A percentile compares a stretch with the other conserved stretches of the same genome.
These are phyloP conservation scores for Cettia cetti DNA, from an alignment of 2,113 vertebrate species.

Conservation along the genomic window DNA sequence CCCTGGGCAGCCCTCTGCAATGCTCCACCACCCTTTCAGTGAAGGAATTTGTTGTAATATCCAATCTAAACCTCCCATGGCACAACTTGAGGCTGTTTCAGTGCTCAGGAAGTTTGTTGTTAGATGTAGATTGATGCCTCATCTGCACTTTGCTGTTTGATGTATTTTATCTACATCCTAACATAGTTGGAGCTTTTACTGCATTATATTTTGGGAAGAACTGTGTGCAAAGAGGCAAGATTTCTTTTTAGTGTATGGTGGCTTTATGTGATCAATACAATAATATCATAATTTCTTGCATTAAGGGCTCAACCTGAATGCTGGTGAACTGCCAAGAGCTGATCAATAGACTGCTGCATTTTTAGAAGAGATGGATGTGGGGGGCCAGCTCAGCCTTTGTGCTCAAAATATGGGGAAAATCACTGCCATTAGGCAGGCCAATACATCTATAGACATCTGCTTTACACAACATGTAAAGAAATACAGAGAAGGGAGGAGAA, in stretches of 20 bases:
- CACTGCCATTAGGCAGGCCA: neutral
- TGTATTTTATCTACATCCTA: neutral
- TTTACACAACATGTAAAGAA: neutral
- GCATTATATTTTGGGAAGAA: neutral
- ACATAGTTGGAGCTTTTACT: neutral
- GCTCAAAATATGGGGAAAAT: neutral
- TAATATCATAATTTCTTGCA: neutral
- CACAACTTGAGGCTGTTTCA: neutral
- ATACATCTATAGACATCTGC: neutral
- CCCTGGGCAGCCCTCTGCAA: neutral
- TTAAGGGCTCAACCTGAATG: neutral
- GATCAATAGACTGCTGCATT: neutral
- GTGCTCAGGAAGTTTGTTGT: neutral
- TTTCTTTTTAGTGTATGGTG: neutral
- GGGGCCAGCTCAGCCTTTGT: neutral
- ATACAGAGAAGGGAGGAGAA: neutral
- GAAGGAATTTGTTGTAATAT: neutral
- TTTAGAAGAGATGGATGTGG: neutral
- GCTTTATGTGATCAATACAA: neutral
- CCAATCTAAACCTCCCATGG: neutral
- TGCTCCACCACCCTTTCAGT: neutral
- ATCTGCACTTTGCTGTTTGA: neutral
- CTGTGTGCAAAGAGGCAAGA: neutral
- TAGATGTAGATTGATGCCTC: neutral
- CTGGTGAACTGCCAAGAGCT: neutral